Evolutionary conservation across 2,113 vertebrate genomes (phyloP).

Genomic region (Indicator maculatus): DNA sequence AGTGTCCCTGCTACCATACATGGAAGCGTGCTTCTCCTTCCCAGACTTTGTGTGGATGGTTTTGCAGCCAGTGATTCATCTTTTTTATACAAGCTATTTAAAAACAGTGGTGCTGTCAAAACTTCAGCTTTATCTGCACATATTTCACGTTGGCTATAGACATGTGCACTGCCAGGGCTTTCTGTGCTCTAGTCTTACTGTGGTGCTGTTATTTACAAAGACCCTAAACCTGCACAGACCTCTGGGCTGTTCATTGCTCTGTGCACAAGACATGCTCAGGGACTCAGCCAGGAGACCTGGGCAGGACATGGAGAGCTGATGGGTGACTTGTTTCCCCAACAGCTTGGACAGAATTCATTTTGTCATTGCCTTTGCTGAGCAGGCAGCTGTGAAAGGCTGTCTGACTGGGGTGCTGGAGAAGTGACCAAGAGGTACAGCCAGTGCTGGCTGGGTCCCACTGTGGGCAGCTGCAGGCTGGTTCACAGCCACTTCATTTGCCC

Average conservation of each 20-base stretch:
- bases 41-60: neutral
- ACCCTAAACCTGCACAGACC: accelerated
- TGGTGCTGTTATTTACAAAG: accelerated
- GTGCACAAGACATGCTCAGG: accelerated
- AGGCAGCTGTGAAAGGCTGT: neutral
- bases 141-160: neutral
- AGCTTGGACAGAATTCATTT: neutral
- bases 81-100: neutral
- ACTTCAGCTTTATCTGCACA: neutral
- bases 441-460: accelerated
- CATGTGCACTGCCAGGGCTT: neutral
- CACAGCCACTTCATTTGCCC: neutral
- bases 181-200: neutral
- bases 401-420: neutral
- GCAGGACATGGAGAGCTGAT: neutral
- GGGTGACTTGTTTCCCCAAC: neutral
- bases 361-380: neutral
- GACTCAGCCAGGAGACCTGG: neutral
- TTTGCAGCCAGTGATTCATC: neutral
- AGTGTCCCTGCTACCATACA: neutral
- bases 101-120: neutral
- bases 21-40: neutral
- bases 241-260: neutral
- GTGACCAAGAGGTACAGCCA: neutral
- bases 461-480: neutral